phyloP scores from a whole-genome alignment of 2,888 invertebrate genomes.

The Volucella inanis region DNA sequence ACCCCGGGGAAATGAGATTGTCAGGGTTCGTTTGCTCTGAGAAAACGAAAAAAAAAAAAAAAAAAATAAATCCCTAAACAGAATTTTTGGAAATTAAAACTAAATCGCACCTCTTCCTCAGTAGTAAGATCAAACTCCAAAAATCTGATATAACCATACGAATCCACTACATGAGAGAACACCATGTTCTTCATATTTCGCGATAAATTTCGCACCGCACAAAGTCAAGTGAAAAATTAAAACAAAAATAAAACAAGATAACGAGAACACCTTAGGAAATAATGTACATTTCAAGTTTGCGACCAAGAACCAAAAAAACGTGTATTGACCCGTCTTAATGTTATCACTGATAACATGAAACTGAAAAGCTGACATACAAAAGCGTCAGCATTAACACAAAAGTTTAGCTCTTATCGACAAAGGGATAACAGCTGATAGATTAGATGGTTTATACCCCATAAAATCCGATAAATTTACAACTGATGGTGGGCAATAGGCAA shows the following conservation, averaged over 20 bases:
- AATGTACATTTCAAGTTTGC: background rate
- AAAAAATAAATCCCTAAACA: background rate
- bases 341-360: slow-evolving; percentile 54
- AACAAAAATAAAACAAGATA: slow-evolving; percentile 6
- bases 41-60: slow-evolving; percentile 6
- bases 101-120: slow-evolving; percentile 37
- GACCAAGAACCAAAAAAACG: slow-evolving; percentile 9
- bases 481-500: background rate
- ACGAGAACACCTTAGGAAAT: background rate
- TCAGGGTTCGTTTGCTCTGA: slow-evolving; percentile 22
- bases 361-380: slow-evolving; percentile 42
- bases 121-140: slow-evolving; percentile 59
- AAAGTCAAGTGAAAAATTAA: background rate
- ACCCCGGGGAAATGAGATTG: slow-evolving; percentile 17
- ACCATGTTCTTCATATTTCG: slow-evolving; percentile 48
- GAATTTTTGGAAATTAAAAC: background rate
- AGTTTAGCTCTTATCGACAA: slow-evolving; percentile 41
- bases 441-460: slow-evolving; percentile 26
- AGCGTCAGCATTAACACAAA: slow-evolving; percentile 42
- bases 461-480: slow-evolving; percentile 2
- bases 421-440: slow-evolving; percentile 46
- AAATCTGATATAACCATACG: slow-evolving; percentile 55
- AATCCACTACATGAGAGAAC: slow-evolving; percentile 45
- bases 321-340: slow-evolving; percentile 37
- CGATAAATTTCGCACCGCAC: background rate